Percentiles rank a stretch among this genome's conserved stretches.
These are phyloP conservation scores for Leiothrix lutea DNA, from an alignment of 2,113 vertebrate genomes.

Conservation along the genomic window DNA sequence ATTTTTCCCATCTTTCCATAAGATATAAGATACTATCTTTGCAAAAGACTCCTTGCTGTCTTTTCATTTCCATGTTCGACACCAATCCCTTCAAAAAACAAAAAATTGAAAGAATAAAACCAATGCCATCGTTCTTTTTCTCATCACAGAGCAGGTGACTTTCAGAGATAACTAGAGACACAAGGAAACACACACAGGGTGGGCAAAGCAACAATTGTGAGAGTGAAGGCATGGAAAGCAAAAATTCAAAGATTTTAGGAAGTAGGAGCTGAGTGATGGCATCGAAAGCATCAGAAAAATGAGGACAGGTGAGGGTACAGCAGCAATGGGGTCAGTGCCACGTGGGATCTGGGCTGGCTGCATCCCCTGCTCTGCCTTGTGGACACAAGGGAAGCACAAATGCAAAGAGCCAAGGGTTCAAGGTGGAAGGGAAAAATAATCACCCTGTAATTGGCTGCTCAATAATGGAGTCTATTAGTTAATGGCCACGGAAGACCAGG, in stretches of 20 bases:
- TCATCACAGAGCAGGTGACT: background rate
- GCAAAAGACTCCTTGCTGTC: background rate
- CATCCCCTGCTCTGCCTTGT: background rate
- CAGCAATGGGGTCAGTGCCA: background rate
- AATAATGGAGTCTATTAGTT: slow-evolving; percentile 71
- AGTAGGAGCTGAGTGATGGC: background rate
- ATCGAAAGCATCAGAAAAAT: background rate
- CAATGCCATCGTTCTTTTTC: background rate
- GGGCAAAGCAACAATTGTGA: rapidly evolving
- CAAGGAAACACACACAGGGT: background rate
- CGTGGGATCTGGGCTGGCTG: rapidly evolving
- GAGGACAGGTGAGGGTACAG: background rate
- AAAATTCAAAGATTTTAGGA: background rate
- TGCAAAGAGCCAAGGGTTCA: background rate
- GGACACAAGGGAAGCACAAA: background rate
- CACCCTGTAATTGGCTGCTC: slow-evolving; percentile 58
- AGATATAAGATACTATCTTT: background rate
- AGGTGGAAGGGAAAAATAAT: slow-evolving; percentile 15
- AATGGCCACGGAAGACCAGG: slow-evolving; percentile 41
- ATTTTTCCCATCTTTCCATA: background rate
- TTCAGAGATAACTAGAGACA: background rate
- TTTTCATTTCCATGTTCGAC: background rate
- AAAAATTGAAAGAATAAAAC: background rate
- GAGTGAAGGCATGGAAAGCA: rapidly evolving
- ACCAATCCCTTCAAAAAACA: background rate